Evolutionary conservation across 1,140 invertebrate genomes (phyloP).

Genomic region (Neodiprion pinetum): DNA sequence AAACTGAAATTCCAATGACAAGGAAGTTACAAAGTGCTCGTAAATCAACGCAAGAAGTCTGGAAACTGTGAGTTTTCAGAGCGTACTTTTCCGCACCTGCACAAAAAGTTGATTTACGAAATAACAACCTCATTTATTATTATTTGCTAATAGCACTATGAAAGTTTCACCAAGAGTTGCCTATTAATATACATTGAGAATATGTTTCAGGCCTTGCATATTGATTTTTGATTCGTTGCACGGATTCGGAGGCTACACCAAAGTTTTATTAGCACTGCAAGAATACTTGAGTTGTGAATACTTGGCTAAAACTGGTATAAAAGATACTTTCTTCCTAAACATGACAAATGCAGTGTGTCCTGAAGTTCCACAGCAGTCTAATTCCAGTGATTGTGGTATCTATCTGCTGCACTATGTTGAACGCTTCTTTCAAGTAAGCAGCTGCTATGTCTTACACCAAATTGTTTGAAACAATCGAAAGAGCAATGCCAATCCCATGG

Average conservation of each 20-base stretch:
- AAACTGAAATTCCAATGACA: no score
- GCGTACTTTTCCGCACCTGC: no score
- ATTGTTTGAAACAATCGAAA: no score
- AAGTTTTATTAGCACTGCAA: conserved; percentile 85
- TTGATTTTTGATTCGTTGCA: conserved; percentile 94
- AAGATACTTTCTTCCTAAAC: conserved; percentile 76
- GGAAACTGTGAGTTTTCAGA: no score
- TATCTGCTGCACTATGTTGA: conserved; percentile 96
- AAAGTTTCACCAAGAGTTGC: no score
- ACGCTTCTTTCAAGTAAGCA: conserved; percentile 84
- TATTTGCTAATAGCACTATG: no score
- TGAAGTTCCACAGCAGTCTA: conserved; percentile 95
- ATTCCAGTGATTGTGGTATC: conserved; percentile 96
- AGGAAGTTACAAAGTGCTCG: no score
- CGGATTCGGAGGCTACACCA: conserved; percentile 73
- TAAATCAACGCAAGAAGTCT: no score
- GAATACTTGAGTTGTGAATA: conserved; percentile 93
- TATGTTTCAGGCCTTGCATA: conserved; percentile 78
- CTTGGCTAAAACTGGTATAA: conserved; percentile 74
- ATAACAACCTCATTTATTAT: no score
- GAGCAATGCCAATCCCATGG: not conserved
- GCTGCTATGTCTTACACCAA: conserved; percentile 8
- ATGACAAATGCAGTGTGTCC: conserved; percentile 84
- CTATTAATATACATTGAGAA: not conserved
- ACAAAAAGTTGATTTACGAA: conserved; percentile 23